Base-by-base conservation (phyloP, 2,113 vertebrate genomes). In the Nansenia antarctica region DNA sequence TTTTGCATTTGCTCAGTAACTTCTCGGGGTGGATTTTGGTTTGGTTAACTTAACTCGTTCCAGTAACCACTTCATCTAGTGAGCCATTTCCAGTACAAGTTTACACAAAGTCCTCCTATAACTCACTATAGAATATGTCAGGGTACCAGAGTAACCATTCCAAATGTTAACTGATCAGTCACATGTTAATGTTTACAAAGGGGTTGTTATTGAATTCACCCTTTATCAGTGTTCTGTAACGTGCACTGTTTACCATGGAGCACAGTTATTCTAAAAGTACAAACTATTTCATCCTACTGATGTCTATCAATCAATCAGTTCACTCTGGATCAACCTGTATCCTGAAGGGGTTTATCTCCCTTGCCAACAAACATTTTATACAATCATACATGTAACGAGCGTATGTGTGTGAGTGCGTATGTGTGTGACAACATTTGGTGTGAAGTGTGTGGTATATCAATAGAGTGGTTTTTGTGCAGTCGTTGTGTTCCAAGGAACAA, bases 401-500 rank as follows among this genome's bases (percentile, higher is more conserved):
- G 67, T 77, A 67, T 27, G 26, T 67, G 69, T 79, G 74, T 73
- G 42, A 66, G 74, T 73, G 69, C 74, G 76, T 76, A 65, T 76
- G 70, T 26, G 22, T 60, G 71, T 79, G 74, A 73, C 39, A 69
- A 72, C 59, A 22, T 72, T 59, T 74, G 53, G 58, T 60, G 72
- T 83, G 58, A 71, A 73, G 55, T 53, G 62, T 52, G 52, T 73
- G 57, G n/a, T 49, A 49, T 49, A 20, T 49, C 15, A 9, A 61
- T 75, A 32, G 35, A 63, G 66, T 84, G 69, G 58, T 75, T 75
- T 80, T 79, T 57, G 69, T 81, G 75, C 60, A 73, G 70, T 80
- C 42, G 60, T 61, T 62, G 47, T 26, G 68, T 79, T 71, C 72
- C 8, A 26, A 81, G 64, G 68, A 74, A 55, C 78, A 18, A 70